phyloP scores from a whole-genome alignment of 2,113 vertebrate genomes.

The Oxyruncus cristatus region DNA sequence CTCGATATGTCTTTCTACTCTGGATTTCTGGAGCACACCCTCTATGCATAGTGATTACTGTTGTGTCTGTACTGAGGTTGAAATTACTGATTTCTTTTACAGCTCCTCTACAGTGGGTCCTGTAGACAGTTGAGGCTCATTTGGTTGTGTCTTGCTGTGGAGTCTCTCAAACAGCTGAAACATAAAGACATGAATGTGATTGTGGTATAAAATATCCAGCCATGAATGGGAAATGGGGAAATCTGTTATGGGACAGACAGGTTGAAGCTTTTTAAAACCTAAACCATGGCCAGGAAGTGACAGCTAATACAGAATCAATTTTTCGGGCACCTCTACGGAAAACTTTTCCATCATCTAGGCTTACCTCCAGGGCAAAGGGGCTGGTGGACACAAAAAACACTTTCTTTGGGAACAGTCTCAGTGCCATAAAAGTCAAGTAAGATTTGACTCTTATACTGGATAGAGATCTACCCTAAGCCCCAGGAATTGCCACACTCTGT shows the following conservation, averaged over 20 bases:
- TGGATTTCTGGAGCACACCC: not conserved
- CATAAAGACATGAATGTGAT: not conserved
- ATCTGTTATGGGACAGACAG: not conserved
- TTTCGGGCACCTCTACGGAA: not conserved
- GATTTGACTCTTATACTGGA: not conserved
- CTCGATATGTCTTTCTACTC: not conserved
- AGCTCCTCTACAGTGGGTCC: not conserved
- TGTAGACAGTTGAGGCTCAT: not conserved
- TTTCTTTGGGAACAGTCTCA: not conserved
- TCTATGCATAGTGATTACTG: not conserved
- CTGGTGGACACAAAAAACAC: not conserved
- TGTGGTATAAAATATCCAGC: not conserved
- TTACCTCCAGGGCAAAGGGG: not conserved
- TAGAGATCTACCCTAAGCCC: not conserved
- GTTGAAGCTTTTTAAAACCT: not conserved
- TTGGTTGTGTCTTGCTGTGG: conserved; percentile 28
- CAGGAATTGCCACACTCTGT: fast-evolving
- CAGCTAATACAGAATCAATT: not conserved
- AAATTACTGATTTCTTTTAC: not conserved
- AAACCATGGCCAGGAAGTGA: not conserved
- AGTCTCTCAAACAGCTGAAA: not conserved
- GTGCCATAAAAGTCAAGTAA: not conserved
- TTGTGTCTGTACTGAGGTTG: not conserved
- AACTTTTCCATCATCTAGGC: not conserved
- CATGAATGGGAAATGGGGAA: not conserved